Evolutionary conservation across 2,113 vertebrate genomes (phyloP), one percentile per base, ranked within the genome.

Genomic region (Hippocampus abdominalis): DNA sequence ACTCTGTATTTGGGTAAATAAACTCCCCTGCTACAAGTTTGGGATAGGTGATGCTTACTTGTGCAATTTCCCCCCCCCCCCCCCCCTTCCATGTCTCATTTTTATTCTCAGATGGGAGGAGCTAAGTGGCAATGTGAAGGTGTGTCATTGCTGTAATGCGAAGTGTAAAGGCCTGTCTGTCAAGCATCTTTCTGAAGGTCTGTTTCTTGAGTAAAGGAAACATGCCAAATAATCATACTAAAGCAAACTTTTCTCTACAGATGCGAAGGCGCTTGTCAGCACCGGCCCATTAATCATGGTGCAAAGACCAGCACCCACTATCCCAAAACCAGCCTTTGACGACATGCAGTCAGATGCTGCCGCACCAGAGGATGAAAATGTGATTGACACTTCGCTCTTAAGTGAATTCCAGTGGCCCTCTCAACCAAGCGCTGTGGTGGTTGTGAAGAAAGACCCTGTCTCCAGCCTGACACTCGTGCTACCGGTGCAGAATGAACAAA

Each of bases 111-210:
- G 89, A 18, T 91, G 91, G 91, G 74, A 88, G 49, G 89, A 90
- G 2, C 21, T 90, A 1, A 60, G 66, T 78, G 87, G 82, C 2
- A 61, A 81, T 32, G 36, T 66, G 1, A 27, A 77, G 1, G 82
- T 86, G 2, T 92, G 90, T 0, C 20, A 73, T 3, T 92, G 91
- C 83, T 91, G 91, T 71, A 80, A 42, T 3, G 80, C 78, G 48
- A 84, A 71, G 57, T 91, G 91, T 76, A 81, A 76, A 82, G 73
- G 80, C 8, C 23, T 51, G 4, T 61, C 76, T 27, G 44, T 46
- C 21, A 74, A 69, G 11, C 59, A 59, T 32, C 25, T 61, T 8
- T 15, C 64, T 60, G 65, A 51, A 20, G 83, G 90, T 90, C 1
- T 68, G 82, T 64, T 0, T 4, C 25, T 56, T 2, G 1, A 21